Evolutionary conservation across 2,113 vertebrate genomes (phyloP).

Genomic region (Geococcyx californianus): DNA sequence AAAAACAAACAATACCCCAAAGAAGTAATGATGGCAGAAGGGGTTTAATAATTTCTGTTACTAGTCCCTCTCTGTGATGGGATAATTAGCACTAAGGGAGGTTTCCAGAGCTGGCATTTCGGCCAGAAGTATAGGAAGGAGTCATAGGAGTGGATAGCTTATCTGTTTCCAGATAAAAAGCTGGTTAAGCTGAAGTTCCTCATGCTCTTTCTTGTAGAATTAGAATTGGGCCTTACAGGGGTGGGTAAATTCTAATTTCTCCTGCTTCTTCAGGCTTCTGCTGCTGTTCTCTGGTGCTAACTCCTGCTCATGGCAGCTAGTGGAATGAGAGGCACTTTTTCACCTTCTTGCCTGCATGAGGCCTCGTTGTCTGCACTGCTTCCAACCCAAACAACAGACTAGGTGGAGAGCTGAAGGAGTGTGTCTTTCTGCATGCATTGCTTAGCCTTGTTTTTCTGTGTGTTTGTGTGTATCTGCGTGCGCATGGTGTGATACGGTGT

Average conservation of each 20-base stretch:
- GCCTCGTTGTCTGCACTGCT: slow-evolving; percentile 20
- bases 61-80: background rate
- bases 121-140: background rate
- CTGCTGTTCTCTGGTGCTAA: slow-evolving; percentile 39
- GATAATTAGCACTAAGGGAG: background rate
- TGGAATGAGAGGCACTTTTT: slow-evolving; percentile 35
- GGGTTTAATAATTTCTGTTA: background rate
- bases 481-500: background rate
- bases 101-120: background rate
- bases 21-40: background rate
- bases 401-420: background rate
- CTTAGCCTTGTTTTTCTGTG: slow-evolving; percentile 24
- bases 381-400: background rate
- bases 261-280: slow-evolving; percentile 19
- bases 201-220: background rate
- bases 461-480: background rate
- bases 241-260: slow-evolving; percentile 19
- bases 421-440: slow-evolving; percentile 17
- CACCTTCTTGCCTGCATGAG: slow-evolving; percentile 24
- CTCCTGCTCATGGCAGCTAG: slow-evolving; percentile 12
- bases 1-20: background rate
- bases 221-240: background rate
- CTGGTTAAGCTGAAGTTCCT: slow-evolving; percentile 16
- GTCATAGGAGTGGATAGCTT: background rate
- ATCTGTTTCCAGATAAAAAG: background rate